Conservation (phyloP, 2,113 vertebrate species). For the Bolborhynchus lineola region DNA sequence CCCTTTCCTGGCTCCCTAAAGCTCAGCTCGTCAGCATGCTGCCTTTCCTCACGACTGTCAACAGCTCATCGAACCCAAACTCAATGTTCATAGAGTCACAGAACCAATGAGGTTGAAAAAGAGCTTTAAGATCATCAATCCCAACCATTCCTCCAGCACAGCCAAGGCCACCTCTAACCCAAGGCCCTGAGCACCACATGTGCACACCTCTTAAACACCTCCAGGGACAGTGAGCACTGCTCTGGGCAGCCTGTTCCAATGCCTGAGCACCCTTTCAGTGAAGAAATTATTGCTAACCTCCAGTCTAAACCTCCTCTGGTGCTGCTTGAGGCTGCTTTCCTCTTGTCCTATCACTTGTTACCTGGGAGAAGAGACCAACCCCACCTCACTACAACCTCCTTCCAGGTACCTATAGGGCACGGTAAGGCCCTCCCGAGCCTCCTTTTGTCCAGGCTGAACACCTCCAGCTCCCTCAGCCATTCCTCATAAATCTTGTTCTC, state of each 20-base stretch:
- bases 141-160: background rate
- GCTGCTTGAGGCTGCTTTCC: background rate
- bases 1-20: background rate
- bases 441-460: background rate
- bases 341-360: background rate
- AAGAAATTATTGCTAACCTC: background rate
- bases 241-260: background rate
- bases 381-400: background rate
- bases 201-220: background rate
- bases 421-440: background rate
- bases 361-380: background rate
- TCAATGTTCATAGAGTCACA: rapidly evolving
- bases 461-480: background rate
- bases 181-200: background rate
- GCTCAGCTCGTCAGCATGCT: background rate
- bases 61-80: background rate
- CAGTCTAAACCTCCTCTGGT: background rate
- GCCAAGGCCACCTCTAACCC: background rate
- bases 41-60: background rate
- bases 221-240: background rate
- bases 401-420: background rate
- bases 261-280: background rate
- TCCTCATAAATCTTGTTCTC: background rate
- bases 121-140: background rate
- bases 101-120: background rate